A percentile compares a stretch with the other conserved stretches of the same genome.
Evolutionary conservation across 2,113 vertebrate species (phyloP).

Genomic region (Ammodytes dubius): DNA sequence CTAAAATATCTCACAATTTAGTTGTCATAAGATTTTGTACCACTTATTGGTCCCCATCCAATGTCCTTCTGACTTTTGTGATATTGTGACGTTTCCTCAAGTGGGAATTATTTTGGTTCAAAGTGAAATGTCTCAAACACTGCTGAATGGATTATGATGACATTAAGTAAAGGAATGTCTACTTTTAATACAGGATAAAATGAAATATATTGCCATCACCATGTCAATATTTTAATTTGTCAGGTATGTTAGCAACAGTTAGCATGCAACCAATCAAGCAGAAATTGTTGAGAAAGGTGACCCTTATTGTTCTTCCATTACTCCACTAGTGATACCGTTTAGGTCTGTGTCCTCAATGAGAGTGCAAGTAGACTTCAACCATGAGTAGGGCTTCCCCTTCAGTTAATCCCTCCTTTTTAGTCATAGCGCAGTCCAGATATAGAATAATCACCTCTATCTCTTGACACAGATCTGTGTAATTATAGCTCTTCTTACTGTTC

Average conservation of each 20-base stretch:
- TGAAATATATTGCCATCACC: neutral
- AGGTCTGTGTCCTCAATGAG: constrained; percentile 3
- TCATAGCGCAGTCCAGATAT: neutral
- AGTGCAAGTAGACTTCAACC: neutral
- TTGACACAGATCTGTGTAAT: constrained; percentile 35
- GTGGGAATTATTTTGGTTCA: neutral
- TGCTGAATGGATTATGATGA: neutral
- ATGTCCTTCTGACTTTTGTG: neutral
- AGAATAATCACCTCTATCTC: constrained; percentile 56
- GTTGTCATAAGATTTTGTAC: neutral
- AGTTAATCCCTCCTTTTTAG: constrained; percentile 28
- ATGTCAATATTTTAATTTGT: neutral
- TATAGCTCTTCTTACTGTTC: constrained; percentile 10
- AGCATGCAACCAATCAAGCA: neutral
- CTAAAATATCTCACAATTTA: neutral
- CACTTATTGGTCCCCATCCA: neutral
- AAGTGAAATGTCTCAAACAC: neutral
- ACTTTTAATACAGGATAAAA: neutral
- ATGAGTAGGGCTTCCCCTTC: neutral
- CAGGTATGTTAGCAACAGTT: neutral
- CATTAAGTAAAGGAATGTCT: neutral
- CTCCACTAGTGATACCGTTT: neutral
- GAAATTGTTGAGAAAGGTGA: neutral
- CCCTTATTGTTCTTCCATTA: neutral
- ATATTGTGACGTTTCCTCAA: neutral